Evolutionary conservation across 2,888 invertebrate species (phyloP).

Genomic region (Caenorhabditis wallacei): DNA sequence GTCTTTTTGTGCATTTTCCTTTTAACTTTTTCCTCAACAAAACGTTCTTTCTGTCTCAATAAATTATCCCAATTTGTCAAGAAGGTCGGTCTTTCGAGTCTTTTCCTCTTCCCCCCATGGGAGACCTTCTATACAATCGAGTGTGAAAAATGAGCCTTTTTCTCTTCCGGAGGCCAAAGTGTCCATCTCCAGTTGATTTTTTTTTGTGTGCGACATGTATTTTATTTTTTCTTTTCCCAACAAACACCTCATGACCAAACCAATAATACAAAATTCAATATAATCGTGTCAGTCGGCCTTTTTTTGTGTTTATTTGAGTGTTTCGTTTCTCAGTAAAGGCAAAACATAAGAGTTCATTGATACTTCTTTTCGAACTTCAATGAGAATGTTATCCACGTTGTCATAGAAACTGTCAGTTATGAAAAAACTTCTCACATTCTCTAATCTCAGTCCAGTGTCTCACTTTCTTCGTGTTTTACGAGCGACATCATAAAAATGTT

Average conservation of each 20-base stretch:
- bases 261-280: conserved; percentile 51
- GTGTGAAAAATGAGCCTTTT: conserved; percentile 60
- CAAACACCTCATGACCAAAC: conserved; percentile 10
- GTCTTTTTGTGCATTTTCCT: conserved; percentile 12
- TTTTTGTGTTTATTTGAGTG: conserved; percentile 18
- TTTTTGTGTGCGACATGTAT: conserved; percentile 6
- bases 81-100: conserved; percentile 41
- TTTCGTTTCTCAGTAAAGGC: conserved; percentile 10
- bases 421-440: too few relatives aligned
- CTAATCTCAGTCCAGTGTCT: not conserved
- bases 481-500: conserved; percentile 35
- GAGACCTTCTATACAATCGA: conserved; percentile 57
- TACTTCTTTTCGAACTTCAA: not conserved
- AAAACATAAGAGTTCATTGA: not conserved
- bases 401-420: conserved; percentile 48
- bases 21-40: conserved; percentile 15
- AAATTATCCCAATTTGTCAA: conserved; percentile 63
- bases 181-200: conserved; percentile 31
- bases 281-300: conserved; percentile 14
- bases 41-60: conserved; percentile 47
- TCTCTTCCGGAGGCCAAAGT: conserved; percentile 31
- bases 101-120: conserved; percentile 10
- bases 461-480: conserved; percentile 18
- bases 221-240: conserved; percentile 6
- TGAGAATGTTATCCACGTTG: conserved; percentile 27